phyloP scores from a whole-genome alignment of 2,888 invertebrate species.

The Tinea pellionella region DNA sequence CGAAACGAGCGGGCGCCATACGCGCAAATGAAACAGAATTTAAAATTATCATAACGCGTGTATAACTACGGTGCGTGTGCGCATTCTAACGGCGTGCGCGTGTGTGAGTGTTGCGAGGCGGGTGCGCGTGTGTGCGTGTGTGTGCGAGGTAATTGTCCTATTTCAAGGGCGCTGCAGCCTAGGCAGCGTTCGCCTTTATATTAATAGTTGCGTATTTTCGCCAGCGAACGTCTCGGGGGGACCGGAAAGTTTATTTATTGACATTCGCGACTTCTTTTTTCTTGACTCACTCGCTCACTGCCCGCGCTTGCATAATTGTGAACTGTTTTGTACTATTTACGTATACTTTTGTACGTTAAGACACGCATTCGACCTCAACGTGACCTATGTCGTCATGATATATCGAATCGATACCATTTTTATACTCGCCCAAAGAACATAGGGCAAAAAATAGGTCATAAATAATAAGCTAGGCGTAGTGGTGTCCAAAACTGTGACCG shows the following conservation, averaged over 20 bases:
- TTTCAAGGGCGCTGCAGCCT: conserved; percentile 65
- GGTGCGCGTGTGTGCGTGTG: conserved; percentile 19
- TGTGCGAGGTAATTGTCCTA: conserved; percentile 61
- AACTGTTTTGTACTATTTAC: conserved; percentile 28
- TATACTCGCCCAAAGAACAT: too few species aligned
- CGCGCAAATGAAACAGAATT: conserved; percentile 57
- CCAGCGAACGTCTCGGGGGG: conserved; percentile 28
- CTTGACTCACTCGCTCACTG: not conserved
- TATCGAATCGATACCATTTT: not conserved
- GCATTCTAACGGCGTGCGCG: conserved; percentile 20
- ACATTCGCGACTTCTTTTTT: conserved; percentile 50
- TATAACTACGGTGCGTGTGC: conserved; percentile 33
- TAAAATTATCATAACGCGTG: conserved; percentile 49
- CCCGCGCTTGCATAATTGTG: conserved; percentile 21
- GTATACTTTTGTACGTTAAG: too few species aligned
- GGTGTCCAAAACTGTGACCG: not conserved
- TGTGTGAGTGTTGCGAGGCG: conserved; percentile 24
- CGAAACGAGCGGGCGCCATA: not conserved
- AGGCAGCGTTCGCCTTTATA: conserved; percentile 54
- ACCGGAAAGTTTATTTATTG: conserved; percentile 63
- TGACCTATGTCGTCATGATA: not conserved
- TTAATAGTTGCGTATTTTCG: conserved; percentile 68
- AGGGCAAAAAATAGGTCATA: too few species aligned
- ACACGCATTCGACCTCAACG: not conserved
- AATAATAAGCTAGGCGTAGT: not conserved